Conservation (phyloP, 2,113 vertebrate genomes). For the Vulpes lagopus region DNA sequence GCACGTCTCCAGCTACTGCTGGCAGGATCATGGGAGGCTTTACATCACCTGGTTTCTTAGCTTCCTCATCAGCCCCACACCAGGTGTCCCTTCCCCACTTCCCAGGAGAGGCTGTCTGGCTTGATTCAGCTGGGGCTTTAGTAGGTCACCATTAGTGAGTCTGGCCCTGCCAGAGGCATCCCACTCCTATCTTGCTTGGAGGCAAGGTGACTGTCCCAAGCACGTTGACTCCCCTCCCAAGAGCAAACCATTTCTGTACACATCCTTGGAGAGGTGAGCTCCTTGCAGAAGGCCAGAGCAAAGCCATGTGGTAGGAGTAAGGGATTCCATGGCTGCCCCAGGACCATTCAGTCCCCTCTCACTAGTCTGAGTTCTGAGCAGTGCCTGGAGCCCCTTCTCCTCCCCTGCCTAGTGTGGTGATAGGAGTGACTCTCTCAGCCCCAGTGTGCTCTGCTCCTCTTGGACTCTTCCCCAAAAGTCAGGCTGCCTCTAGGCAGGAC, state of each 20-base stretch:
- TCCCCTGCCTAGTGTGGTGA: neutral
- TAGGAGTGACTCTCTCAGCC: neutral
- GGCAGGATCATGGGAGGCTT: neutral
- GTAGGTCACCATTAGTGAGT: neutral
- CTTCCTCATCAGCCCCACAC: neutral
- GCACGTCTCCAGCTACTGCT: neutral
- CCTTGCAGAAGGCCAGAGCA: neutral
- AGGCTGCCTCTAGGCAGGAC: neutral
- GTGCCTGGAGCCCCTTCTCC: neutral
- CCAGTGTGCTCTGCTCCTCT: neutral
- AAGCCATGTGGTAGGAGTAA: neutral
- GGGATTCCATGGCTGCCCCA: neutral
- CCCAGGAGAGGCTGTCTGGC: neutral
- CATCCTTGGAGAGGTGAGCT: neutral
- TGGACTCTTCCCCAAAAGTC: neutral
- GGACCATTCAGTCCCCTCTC: neutral
- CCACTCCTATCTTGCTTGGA: neutral
- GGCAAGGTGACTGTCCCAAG: neutral
- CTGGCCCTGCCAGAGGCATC: neutral
- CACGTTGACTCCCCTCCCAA: constrained; percentile 13
- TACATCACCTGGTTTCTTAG: neutral
- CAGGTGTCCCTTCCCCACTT: neutral
- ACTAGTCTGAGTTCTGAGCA: neutral
- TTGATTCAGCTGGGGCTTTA: neutral
- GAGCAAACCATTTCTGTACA: neutral